Percentiles rank a stretch among this genome's conserved stretches.
These are phyloP conservation scores for Muscicapa adusta DNA, from an alignment of 2,113 vertebrate genomes.

Conservation along the genomic window DNA sequence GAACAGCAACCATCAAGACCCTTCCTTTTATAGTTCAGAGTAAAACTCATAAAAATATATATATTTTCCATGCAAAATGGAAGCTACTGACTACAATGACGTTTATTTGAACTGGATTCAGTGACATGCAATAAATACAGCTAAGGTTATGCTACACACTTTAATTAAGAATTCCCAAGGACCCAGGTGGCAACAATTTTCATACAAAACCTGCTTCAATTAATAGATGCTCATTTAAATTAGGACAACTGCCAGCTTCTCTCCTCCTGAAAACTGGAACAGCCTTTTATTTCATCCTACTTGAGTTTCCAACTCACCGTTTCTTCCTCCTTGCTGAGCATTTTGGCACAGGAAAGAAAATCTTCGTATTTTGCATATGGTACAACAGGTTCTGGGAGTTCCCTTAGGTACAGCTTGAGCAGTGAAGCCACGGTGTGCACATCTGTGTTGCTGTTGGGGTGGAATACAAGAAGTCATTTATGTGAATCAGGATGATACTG, in stretches of 20 bases:
- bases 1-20: background rate
- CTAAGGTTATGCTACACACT: background rate
- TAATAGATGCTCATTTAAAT: background rate
- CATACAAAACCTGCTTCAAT: background rate
- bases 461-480: background rate
- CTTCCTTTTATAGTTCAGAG: background rate
- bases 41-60: background rate
- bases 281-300: background rate
- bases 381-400: constrained; percentile 93
- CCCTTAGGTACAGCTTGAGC: constrained; percentile 93
- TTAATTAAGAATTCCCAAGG: background rate
- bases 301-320: constrained; percentile 73
- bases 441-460: constrained; percentile 85
- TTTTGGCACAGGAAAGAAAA: constrained; percentile 88
- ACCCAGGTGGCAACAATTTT: background rate
- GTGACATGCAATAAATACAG: background rate
- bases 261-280: background rate
- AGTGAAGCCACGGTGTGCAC: constrained; percentile 96
- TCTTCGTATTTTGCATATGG: constrained; percentile 92
- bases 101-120: background rate
- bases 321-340: constrained; percentile 89
- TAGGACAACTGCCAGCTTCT: background rate
- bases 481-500: background rate
- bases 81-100: background rate
- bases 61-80: background rate